Conservation (phyloP, 2,888 invertebrate genomes). For the Tubiluchus corallicola region DNA sequence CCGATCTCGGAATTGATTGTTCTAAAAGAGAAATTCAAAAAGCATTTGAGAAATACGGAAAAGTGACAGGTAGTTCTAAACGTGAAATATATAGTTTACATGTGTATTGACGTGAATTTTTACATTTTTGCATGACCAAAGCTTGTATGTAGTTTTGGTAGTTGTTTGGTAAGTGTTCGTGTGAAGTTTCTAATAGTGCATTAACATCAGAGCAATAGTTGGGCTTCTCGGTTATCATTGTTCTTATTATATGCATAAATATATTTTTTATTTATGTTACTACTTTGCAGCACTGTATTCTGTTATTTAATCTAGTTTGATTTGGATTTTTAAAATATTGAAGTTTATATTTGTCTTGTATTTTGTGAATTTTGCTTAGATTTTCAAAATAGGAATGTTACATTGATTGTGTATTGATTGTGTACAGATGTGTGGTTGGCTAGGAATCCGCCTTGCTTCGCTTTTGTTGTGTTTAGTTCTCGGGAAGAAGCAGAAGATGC, state of each 20-base stretch:
- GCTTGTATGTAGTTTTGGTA: too few relatives aligned
- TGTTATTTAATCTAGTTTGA: background rate
- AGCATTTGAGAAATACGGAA: slow-evolving; percentile 37
- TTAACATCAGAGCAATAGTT: too few relatives aligned
- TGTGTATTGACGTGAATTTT: too few relatives aligned
- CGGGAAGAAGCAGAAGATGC: slow-evolving; percentile 36
- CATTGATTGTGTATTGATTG: background rate
- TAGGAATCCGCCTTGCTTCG: slow-evolving; percentile 39
- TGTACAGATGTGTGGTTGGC: slow-evolving; percentile 41
- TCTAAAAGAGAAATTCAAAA: slow-evolving; percentile 36
- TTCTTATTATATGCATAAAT: too few relatives aligned
- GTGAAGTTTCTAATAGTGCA: too few relatives aligned
- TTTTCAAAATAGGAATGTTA: background rate
- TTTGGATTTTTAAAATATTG: background rate
- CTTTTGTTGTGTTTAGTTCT: slow-evolving; percentile 39
- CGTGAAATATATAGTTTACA: background rate
- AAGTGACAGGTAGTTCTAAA: slow-evolving; percentile 19
- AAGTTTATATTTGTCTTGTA: background rate
- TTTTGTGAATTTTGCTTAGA: background rate
- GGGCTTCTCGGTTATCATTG: too few relatives aligned
- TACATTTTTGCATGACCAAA: too few relatives aligned
- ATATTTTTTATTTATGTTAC: too few relatives aligned
- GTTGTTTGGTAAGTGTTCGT: too few relatives aligned
- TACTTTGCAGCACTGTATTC: too few relatives aligned
- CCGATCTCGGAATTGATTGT: slow-evolving; percentile 36